These are phyloP conservation scores for Paradoxurus hermaphroditus DNA, from an alignment of 2,113 vertebrate species.

Conservation along the genomic window DNA sequence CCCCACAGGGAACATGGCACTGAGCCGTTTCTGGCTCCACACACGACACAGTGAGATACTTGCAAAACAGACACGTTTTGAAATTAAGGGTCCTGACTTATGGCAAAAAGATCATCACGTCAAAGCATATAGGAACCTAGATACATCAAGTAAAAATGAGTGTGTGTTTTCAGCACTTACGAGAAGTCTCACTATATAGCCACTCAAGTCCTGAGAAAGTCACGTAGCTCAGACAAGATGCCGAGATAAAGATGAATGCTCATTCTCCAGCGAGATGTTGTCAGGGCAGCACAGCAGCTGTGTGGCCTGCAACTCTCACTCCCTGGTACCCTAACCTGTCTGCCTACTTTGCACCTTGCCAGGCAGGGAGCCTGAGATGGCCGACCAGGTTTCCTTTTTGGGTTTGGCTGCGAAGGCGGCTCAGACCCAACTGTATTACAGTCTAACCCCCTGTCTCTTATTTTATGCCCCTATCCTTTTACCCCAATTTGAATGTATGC, in stretches of 20 bases:
- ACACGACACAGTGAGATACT: neutral
- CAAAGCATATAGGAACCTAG: neutral
- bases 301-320: neutral
- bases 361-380: neutral
- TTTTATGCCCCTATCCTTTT: neutral
- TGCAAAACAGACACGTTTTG: neutral
- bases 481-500: neutral
- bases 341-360: neutral
- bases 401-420: neutral
- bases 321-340: neutral
- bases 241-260: fast-evolving
- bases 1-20: neutral
- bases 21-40: neutral
- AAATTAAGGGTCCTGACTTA: neutral
- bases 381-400: neutral
- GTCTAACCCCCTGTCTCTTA: neutral
- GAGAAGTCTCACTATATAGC: neutral
- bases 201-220: neutral
- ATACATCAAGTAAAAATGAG: neutral
- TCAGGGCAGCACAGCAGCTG: neutral
- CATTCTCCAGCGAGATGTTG: neutral
- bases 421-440: neutral
- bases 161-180: neutral
- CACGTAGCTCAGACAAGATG: neutral
- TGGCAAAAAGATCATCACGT: neutral